A percentile compares a stretch with the other conserved stretches of the same genome.
phyloP scores from a whole-genome alignment of 2,888 invertebrate genomes.

The Herminia tarsipennalis region DNA sequence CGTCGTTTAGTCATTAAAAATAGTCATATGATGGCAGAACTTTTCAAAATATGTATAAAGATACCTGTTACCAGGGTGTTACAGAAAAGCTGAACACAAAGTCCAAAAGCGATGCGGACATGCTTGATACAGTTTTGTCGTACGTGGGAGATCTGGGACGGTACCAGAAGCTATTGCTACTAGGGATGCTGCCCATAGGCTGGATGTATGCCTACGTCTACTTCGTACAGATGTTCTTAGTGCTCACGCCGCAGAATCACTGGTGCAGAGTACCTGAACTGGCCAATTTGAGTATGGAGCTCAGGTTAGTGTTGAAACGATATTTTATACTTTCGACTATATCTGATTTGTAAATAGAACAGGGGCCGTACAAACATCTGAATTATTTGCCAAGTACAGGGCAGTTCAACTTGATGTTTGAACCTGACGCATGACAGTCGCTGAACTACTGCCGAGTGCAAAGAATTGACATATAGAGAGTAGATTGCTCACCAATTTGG shows the following conservation, averaged over 20 bases:
- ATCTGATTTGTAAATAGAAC: not conserved
- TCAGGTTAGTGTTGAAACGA: slow-evolving; percentile 59
- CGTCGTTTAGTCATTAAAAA: not conserved
- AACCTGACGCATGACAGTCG: too few species aligned
- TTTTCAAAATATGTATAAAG: not conserved
- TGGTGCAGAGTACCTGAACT: slow-evolving; percentile 71
- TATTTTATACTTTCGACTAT: not conserved
- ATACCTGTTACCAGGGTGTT: slow-evolving; percentile 2
- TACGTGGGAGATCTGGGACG: slow-evolving; percentile 68
- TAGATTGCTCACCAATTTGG: too few species aligned
- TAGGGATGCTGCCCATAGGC: slow-evolving; percentile 68
- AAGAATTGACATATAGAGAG: too few species aligned
- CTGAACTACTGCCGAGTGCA: too few species aligned
- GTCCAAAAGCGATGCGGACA: slow-evolving; percentile 27
- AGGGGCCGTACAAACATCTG: too few species aligned
- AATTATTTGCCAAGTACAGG: too few species aligned
- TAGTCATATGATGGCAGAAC: not conserved
- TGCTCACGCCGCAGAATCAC: slow-evolving; percentile 66
- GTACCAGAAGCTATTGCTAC: slow-evolving; percentile 68
- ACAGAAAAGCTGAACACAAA: not conserved
- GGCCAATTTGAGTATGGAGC: slow-evolving; percentile 52
- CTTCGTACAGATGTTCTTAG: slow-evolving; percentile 74
- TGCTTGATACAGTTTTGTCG: slow-evolving; percentile 58
- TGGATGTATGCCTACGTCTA: slow-evolving; percentile 69
- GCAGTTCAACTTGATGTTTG: too few species aligned